Conservation (phyloP, 2,888 invertebrate species). For the Agapetus fuscipes region DNA sequence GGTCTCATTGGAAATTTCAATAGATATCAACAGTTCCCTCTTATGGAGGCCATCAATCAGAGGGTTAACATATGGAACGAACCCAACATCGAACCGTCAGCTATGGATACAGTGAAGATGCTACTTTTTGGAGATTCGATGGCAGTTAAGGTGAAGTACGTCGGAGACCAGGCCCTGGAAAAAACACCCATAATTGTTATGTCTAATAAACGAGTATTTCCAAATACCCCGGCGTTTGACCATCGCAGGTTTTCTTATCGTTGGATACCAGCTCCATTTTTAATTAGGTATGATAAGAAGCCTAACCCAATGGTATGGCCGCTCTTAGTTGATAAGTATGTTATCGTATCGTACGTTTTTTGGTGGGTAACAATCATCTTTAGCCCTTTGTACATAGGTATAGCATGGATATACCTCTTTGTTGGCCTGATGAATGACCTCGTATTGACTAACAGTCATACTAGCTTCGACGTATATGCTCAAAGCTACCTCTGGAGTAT, state of each 20-base stretch:
- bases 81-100: conserved; percentile 5
- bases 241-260: not conserved
- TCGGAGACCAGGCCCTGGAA: not conserved
- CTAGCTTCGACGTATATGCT: too few relatives aligned
- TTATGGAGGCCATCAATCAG: conserved; percentile 1
- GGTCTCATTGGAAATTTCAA: conserved; percentile 9
- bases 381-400: too few relatives aligned
- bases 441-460: too few relatives aligned
- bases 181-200: not conserved
- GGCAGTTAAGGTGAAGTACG: conserved; percentile 7
- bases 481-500: too few relatives aligned
- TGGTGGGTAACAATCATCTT: too few relatives aligned
- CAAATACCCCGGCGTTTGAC: not conserved
- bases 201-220: not conserved
- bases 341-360: too few relatives aligned
- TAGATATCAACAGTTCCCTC: conserved; percentile 4
- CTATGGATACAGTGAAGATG: conserved; percentile 9
- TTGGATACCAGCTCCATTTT: not conserved
- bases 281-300: not conserved
- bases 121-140: conserved; percentile 8
- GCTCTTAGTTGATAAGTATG: not conserved
- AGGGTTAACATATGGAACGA: conserved; percentile 8
- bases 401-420: too few relatives aligned
- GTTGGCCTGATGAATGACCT: too few relatives aligned
- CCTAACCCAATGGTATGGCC: not conserved